Evolutionary conservation across 2,888 invertebrate species (phyloP), one percentile per base, ranked within the genome.

Genomic region (Penaeus monodon): DNA sequence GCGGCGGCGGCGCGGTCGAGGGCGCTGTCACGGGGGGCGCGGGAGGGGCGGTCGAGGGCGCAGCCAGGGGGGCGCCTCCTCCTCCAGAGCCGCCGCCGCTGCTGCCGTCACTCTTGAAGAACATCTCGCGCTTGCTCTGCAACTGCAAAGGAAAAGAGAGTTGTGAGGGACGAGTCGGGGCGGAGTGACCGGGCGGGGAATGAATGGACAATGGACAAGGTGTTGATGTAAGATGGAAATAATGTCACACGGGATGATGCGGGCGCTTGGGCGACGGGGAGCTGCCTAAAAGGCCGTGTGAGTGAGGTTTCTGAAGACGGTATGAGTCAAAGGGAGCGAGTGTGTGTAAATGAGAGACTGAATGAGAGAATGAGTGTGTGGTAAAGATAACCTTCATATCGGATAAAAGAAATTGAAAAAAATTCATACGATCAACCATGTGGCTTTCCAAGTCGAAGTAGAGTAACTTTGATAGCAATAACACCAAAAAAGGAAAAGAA

Each of bases 101-200:
- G 10, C 83, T 79, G 29, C 82, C 68, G 57, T 90, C 90, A 17
- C 87, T 77, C 70, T 88, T 88, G 88, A 90, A 90, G 80, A 90
- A 90, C 89, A 90, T 90, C 84, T 90, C 90, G 38, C 90, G 88
- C 80, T 90, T 90, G 70, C 88, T 89, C 86, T 90, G 90, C 78
- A 90, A 84, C 90, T 90, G 89, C 24, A 88, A 33, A 27, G 38
- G n/a, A 17, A 57, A 24, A 27, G 27, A 79, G 63, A 57, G 17
- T 8, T 38, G n/a, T 38, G 33, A 20, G 20, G 76, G 76, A 14
- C 27, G 70, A 27, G 24, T 14, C 24, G 66, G 66, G n/a, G 14
- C 14, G 66, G n/a, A 66, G 66, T 66, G 66, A 3, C 66, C 3
- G 66, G 66, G 66, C 66, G 14, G 68, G 17, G 66, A 66, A 66